Percentiles rank a stretch among this genome's conserved stretches.
phyloP scores from a whole-genome alignment of 2,113 vertebrate genomes.

The Hoplias malabaricus region DNA sequence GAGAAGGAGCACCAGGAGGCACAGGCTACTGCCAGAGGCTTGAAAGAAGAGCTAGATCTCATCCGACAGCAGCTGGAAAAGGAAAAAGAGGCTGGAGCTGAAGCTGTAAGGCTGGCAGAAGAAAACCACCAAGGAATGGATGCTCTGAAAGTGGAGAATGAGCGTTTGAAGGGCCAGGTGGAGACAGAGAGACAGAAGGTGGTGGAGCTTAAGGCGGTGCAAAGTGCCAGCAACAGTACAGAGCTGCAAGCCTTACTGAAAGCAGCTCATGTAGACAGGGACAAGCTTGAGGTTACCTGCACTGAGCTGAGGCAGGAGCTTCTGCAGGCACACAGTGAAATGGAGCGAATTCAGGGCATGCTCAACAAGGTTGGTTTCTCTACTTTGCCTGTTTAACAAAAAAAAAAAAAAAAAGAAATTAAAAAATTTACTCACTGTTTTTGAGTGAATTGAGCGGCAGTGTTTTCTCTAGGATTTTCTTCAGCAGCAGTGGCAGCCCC shows the following conservation, averaged over 20 bases:
- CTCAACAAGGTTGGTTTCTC: conserved; percentile 80
- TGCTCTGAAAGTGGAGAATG: conserved; percentile 80
- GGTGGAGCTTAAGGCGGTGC: conserved; percentile 73
- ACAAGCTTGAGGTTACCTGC: conserved; percentile 80
- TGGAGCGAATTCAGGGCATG: conserved; percentile 73
- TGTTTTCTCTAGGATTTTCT: too few relatives aligned
- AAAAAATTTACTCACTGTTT: background rate
- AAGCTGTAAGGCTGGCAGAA: conserved; percentile 70
- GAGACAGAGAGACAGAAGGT: conserved; percentile 85
- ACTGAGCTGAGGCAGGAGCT: conserved; percentile 83
- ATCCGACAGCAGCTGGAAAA: conserved; percentile 74
- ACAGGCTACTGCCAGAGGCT: conserved; percentile 70
- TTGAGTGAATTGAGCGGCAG: too few relatives aligned
- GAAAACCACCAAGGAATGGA: conserved; percentile 75
- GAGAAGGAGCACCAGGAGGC: conserved; percentile 89
- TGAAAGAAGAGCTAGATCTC: conserved; percentile 81
- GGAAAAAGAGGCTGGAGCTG: conserved; percentile 69
- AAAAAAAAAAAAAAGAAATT: background rate
- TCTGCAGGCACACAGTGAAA: conserved; percentile 78
- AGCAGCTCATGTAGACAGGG: conserved; percentile 80
- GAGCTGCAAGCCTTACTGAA: conserved; percentile 84
- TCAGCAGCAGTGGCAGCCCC: too few relatives aligned
- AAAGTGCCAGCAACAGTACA: conserved; percentile 70
- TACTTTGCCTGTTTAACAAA: too few relatives aligned
- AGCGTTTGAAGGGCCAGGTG: conserved; percentile 80